Evolutionary conservation across 2,888 invertebrate species (phyloP).

Genomic region (Pharmacophagus antenor): DNA sequence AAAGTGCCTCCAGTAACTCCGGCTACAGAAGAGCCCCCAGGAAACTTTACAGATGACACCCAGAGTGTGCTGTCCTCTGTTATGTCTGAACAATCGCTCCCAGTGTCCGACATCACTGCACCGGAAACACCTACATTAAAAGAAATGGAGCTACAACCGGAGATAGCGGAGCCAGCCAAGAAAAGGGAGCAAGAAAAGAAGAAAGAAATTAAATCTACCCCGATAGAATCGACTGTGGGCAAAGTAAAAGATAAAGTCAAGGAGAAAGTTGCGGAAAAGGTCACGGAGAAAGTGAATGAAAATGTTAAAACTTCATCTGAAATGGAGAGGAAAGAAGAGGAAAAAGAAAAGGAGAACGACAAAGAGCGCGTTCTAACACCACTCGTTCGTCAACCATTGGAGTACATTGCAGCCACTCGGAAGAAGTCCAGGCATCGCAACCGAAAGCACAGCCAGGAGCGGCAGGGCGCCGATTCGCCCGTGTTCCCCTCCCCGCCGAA

Average conservation of each 20-base stretch:
- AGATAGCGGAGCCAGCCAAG: constrained; percentile 38
- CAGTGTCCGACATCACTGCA: constrained; percentile 84
- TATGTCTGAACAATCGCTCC: constrained; percentile 86
- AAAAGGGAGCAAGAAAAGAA: constrained; percentile 56
- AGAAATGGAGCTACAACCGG: constrained; percentile 57
- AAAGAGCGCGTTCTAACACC: constrained; percentile 82
- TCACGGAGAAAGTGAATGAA: constrained; percentile 34
- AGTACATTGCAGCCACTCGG: constrained; percentile 86
- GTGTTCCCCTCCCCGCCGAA: constrained; percentile 85
- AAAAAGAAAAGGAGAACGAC: constrained; percentile 55
- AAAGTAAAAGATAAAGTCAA: constrained; percentile 45
- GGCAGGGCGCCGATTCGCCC: constrained; percentile 85
- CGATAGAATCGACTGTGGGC: constrained; percentile 54
- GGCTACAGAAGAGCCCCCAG: constrained; percentile 83
- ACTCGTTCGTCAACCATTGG: constrained; percentile 86
- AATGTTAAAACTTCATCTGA: constrained; percentile 43
- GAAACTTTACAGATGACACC: constrained; percentile 85
- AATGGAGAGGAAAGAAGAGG: constrained; percentile 44
- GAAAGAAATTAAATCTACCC: constrained; percentile 61
- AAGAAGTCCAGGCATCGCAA: constrained; percentile 86
- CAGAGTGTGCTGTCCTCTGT: constrained; percentile 88
- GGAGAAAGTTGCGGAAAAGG: constrained; percentile 43
- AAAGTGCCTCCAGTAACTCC: constrained; percentile 86
- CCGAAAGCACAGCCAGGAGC: constrained; percentile 81
- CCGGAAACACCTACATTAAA: constrained; percentile 78